Base-by-base conservation (phyloP, 2,888 invertebrate genomes). In the Boloria euphrosyne region DNA sequence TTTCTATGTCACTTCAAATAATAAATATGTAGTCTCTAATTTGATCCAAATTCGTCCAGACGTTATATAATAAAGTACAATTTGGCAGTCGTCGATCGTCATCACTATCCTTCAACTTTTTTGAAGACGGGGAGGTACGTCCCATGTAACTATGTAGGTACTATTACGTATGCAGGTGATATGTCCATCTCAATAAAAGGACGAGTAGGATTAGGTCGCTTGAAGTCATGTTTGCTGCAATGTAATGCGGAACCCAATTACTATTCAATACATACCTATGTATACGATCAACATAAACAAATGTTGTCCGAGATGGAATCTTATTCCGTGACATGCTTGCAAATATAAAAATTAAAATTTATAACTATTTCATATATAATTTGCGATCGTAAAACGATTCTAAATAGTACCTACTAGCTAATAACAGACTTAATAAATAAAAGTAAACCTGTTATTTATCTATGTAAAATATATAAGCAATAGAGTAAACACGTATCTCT, bases 301-400 rank as follows among this genome's bases (percentile, higher is more conserved):
- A 49, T 18, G 46, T 16, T 13, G 14, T 16, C 13, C 3, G 0
- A 10, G 17, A 27, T 38, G 14, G 13, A 38, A 5, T 31, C 13
- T 31, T 18, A 4, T 44, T 16, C 6, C 47, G 16, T 18, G 43
- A 44, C 7, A 44, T 38, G 10, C 18, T 14, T 59, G 38, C 14
- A 17, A 49, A 59, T 49, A 46, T 10, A 13, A 59, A 59, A 17
- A 59, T 31, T 31, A 38, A 17, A 17, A 27, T 49, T 49, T 59
- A 59, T 50, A 59, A 49, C 38, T 31, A 47, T 31, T 49, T 49
- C 27, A 31, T 59, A 59, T 59, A 31, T 59, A 59, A 59, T 59
- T 59, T 49, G 16, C 6, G 59, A 47, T 59, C 49, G 16, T 59
- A 59, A 57, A 59, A 49, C 59, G 49, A 49, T 49, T 47, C 31